A percentile compares a stretch with the other conserved stretches of the same genome.
phyloP scores from a whole-genome alignment of 2,113 vertebrate species.

The Pluvianellus socialis region DNA sequence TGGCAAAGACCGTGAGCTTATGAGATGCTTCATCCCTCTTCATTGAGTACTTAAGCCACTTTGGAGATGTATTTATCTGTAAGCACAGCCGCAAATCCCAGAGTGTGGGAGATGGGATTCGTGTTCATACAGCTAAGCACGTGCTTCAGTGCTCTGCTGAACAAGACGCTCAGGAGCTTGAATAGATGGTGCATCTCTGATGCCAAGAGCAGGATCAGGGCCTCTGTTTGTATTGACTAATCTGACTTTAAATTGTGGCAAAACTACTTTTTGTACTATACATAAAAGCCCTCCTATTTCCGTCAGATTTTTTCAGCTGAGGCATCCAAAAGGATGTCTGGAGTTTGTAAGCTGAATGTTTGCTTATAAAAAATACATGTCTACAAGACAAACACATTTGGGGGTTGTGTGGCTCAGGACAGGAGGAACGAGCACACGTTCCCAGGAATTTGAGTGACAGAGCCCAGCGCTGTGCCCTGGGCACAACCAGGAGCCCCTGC shows the following conservation, averaged over 20 bases:
- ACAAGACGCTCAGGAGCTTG: not conserved
- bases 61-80: not conserved
- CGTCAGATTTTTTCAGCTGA: not conserved
- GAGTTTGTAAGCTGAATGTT: not conserved
- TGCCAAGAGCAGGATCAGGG: not conserved
- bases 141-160: not conserved
- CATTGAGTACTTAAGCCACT: not conserved
- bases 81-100: not conserved
- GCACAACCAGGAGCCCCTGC: not conserved
- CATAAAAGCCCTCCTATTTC: not conserved
- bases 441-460: not conserved
- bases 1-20: not conserved
- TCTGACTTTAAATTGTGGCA: not conserved
- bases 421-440: fast-evolving
- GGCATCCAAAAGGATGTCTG: not conserved
- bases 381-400: not conserved
- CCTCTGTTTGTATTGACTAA: not conserved
- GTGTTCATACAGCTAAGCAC: not conserved
- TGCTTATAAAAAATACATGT: not conserved
- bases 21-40: not conserved
- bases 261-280: not conserved
- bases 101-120: not conserved
- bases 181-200: not conserved
- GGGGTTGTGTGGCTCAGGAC: not conserved
- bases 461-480: not conserved